Evolutionary conservation across 2,797 vertebrate genomes (phyloP), one percentile per base, ranked within the genome.

Genomic region (Paedocypris micromegethes): DNA sequence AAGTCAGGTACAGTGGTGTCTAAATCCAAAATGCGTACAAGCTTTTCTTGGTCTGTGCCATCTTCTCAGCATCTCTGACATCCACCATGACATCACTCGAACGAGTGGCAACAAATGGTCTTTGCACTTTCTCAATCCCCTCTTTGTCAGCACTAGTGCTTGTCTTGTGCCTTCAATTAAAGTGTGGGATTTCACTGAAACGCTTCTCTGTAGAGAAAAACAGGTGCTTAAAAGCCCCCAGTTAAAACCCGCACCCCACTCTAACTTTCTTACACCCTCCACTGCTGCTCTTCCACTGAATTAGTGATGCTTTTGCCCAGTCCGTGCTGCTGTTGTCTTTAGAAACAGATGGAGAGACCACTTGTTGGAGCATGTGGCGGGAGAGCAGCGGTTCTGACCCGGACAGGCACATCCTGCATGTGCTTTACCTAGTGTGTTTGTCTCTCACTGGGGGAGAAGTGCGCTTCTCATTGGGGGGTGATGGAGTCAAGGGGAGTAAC

Each of bases 1-100:
- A 88, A 83, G 88, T 90, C 84, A 92, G 90, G 80, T 92, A 92
- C 78, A 23, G 49, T 5, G 3, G 60, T 40, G 40, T 38, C 3
- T 42, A 9, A 37, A 39, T 59, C 9, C n/a, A 42, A 39, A 9
- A 43, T 8, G 9, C 41, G 38, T 45, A 7, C 4, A 3, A 55
- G 44, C 23, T 23, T 23, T 23, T 23, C 23, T 23, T 47, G 9
- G 9, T 41, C 53, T 0, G 5, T 66, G 6, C 51, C n/a, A 7
- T 51, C 39, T 9, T 62, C 48, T 6, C 37, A 3, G 47, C 9
- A 3, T 50, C 37, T 54, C 51, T 64, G 39, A n/a, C 38, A 47
- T 7, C 62, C 44, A 41, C 2, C 61, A 57, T 72, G 71, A 70
- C 53, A 65, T 53, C 8, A 6, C 40, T 68, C 65, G 68, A 77